Base-by-base conservation (phyloP, 2,797 vertebrate genomes). In the Hozukius guyotensis region DNA sequence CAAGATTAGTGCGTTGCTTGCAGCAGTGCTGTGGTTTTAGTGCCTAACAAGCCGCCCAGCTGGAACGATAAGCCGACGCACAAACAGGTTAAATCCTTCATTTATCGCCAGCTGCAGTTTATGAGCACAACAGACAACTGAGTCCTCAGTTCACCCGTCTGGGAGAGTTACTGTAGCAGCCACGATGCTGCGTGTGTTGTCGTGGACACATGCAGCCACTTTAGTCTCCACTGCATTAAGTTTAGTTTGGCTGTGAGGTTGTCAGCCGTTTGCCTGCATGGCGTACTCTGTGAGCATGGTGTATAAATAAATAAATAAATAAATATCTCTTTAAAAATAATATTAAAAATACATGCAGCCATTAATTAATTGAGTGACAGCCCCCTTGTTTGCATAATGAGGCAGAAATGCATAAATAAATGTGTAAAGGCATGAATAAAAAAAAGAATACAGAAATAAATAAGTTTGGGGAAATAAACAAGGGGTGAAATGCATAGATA, bases 211-310 rank as follows among this genome's bases (percentile, higher is more conserved):
- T 49, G 18, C 46, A 49, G 18, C 7, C 46, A 49, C 46, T 49
- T 9, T 20, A 49, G 18, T 49, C 46, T 49, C 46, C 18, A 49
- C 46, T 8, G 0, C 46, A 49, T 9, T 9, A 8, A 0, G 0
- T 52, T 52, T n/a, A 52, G 46, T 52, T 20, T n/a, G 18, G 46
- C 3, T 8, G 6, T 0, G 16, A 46, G 42, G 42, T 46, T 46
- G 42, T 42, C 13, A 42, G 13, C 6, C 5, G 16, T 9, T 49
- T 49, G 42, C 8, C 46, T 49, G 18, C 46, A 18, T 49, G 46
- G 46, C 0, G 46, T 52, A 52, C 46, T 52, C 18, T 52, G 46
- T 52, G 46, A 52, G 46, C 46, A 52, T 8, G 18, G 46, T 18
- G 7, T 52, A n/a, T 52, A 9, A n/a, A 52, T 52, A 0, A 52